Evolutionary conservation across 2,797 vertebrate species (phyloP).

Genomic region (Carcharodon carcharias): DNA sequence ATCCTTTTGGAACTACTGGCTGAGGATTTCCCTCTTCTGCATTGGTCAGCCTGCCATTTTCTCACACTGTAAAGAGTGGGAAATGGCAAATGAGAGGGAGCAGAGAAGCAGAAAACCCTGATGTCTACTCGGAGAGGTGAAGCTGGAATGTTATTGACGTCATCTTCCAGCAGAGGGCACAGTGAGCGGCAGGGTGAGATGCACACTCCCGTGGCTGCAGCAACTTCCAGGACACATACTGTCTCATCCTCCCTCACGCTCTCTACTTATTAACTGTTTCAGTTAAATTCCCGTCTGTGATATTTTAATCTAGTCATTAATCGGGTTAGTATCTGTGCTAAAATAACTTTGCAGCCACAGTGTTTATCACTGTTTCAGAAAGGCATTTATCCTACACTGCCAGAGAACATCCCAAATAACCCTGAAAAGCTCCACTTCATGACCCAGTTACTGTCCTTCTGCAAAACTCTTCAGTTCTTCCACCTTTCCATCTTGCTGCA

Average conservation of each 20-base stretch:
- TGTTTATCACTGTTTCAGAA: background rate
- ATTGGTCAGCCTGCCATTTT: too few relatives aligned
- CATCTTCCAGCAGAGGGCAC: background rate
- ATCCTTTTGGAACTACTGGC: background rate
- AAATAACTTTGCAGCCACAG: background rate
- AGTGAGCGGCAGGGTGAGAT: background rate
- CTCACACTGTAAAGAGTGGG: background rate
- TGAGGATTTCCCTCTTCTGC: background rate
- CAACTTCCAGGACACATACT: background rate
- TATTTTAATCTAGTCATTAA: background rate
- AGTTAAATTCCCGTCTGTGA: background rate
- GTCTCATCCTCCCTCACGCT: background rate
- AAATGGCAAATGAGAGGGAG: background rate
- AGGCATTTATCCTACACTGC: background rate
- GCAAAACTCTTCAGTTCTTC: background rate
- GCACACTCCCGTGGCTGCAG: background rate
- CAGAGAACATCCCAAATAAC: background rate
- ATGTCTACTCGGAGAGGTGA: background rate
- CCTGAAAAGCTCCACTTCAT: background rate
- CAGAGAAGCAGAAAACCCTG: background rate
- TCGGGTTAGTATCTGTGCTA: background rate
- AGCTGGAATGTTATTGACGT: background rate
- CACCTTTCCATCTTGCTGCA: background rate
- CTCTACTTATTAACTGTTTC: background rate
- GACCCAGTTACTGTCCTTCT: background rate